A percentile compares a stretch with the other conserved stretches of the same genome.
These are phyloP conservation scores for Sterrhoptilus dennistouni DNA, from an alignment of 2,113 vertebrate genomes.

Conservation along the genomic window DNA sequence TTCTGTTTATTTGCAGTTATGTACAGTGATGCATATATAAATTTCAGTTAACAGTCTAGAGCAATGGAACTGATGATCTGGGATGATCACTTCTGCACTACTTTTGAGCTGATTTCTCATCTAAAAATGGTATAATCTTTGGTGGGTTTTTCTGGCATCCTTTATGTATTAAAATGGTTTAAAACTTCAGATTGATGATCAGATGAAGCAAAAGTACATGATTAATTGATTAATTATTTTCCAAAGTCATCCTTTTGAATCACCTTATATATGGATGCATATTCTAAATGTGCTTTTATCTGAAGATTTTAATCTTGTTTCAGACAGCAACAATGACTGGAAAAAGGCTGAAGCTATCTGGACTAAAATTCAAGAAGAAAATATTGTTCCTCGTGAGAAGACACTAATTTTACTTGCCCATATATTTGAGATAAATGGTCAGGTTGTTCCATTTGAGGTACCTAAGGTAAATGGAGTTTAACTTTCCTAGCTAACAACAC, in stretches of 20 bases:
- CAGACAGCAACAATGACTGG: constrained; percentile 83
- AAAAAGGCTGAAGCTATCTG: constrained; percentile 83
- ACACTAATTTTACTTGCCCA: constrained; percentile 83
- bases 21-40: background rate
- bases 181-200: background rate
- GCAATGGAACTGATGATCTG: background rate
- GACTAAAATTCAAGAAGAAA: constrained; percentile 97
- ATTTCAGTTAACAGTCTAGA: background rate
- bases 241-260: background rate
- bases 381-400: constrained; percentile 84
- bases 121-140: background rate
- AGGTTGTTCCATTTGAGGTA: constrained; percentile 87
- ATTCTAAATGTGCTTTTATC: background rate
- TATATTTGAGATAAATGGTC: constrained; percentile 81
- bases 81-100: background rate
- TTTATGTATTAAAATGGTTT: background rate
- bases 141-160: fast-evolving
- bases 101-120: background rate
- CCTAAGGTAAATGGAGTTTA: constrained; percentile 82
- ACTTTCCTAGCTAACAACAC: background rate
- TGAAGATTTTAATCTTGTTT: constrained; percentile 10
- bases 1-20: background rate
- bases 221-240: background rate
- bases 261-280: background rate
- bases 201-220: background rate